Evolutionary conservation across 2,888 invertebrate genomes (phyloP).

Genomic region (Ormyrus rosae): DNA sequence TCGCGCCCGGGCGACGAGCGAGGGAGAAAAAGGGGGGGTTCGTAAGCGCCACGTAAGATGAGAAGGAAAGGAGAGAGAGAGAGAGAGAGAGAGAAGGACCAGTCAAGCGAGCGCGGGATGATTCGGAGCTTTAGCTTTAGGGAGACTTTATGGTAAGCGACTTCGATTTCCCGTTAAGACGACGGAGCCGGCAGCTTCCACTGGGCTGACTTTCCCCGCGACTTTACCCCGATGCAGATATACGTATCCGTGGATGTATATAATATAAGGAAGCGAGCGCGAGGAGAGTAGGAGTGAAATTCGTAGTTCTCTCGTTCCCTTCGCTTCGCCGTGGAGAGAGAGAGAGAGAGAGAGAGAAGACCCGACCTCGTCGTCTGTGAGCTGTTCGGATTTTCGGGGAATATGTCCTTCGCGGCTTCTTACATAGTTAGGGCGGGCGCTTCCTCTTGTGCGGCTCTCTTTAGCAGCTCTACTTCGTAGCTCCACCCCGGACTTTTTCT

Average conservation of each 20-base stretch:
- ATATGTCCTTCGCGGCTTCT: slow-evolving; percentile 56
- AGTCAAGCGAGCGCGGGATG: slow-evolving; percentile 60
- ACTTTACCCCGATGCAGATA: neutral
- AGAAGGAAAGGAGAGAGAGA: slow-evolving; percentile 56
- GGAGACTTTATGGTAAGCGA: slow-evolving; percentile 73
- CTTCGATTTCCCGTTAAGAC: slow-evolving; percentile 74
- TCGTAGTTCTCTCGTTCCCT: neutral
- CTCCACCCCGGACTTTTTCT: slow-evolving; percentile 42
- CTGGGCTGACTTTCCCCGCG: slow-evolving; percentile 12
- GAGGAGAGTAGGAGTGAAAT: neutral
- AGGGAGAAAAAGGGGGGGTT: slow-evolving; percentile 14
- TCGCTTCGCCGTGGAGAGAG: neutral
- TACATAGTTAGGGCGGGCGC: slow-evolving; percentile 42
- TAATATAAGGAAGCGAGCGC: neutral
- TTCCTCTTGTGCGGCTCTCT: neutral
- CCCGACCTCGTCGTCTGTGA: slow-evolving; percentile 52
- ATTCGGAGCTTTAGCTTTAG: slow-evolving; percentile 67
- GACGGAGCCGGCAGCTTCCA: slow-evolving; percentile 57
- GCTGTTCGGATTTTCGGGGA: slow-evolving; percentile 49
- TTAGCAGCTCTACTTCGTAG: neutral
- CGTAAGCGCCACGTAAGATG: neutral
- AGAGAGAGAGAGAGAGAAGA: slow-evolving; percentile 7
- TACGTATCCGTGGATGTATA: neutral
- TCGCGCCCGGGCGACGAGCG: neutral
- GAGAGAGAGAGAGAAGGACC: slow-evolving; percentile 60